Conservation (phyloP, 2,113 vertebrate species). For the Ptychochromis oligacanthus region DNA sequence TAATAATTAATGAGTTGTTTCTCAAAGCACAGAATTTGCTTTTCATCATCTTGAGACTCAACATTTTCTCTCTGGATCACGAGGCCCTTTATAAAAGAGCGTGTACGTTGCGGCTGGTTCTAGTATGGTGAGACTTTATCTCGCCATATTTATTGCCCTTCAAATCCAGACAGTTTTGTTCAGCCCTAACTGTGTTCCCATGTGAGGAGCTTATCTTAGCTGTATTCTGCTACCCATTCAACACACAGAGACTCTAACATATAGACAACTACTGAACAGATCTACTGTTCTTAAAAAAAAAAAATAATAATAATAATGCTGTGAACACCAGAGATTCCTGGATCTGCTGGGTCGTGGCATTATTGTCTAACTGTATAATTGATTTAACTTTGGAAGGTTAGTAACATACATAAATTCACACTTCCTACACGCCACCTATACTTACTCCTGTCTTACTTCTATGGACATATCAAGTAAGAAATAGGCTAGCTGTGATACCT, state of each 20-base stretch:
- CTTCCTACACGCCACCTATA: not conserved
- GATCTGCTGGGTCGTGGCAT: constrained; percentile 44
- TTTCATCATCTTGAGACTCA: constrained; percentile 45
- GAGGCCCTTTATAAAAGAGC: not conserved
- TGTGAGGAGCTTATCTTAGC: constrained; percentile 47
- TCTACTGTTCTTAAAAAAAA: constrained; percentile 35
- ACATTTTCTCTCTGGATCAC: constrained; percentile 24
- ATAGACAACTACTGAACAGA: constrained; percentile 42
- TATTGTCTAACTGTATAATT: constrained; percentile 47
- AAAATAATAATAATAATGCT: not conserved
- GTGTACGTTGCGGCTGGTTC: not conserved
- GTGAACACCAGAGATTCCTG: constrained; percentile 25
- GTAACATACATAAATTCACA: not conserved
- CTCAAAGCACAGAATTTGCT: constrained; percentile 34
- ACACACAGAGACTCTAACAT: constrained; percentile 11
- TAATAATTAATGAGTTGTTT: constrained; percentile 2
- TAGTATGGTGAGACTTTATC: constrained; percentile 23
- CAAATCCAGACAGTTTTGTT: constrained; percentile 45
- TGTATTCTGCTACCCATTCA: constrained; percentile 7
- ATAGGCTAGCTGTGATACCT: not conserved
- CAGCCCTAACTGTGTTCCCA: constrained; percentile 22
- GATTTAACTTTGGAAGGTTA: constrained; percentile 31
- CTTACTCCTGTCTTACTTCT: not conserved
- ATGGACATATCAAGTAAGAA: not conserved
- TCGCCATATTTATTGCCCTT: constrained; percentile 32